Evolutionary conservation across 2,797 vertebrate genomes (phyloP).

Genomic region (Hippopotamyrus pictus): DNA sequence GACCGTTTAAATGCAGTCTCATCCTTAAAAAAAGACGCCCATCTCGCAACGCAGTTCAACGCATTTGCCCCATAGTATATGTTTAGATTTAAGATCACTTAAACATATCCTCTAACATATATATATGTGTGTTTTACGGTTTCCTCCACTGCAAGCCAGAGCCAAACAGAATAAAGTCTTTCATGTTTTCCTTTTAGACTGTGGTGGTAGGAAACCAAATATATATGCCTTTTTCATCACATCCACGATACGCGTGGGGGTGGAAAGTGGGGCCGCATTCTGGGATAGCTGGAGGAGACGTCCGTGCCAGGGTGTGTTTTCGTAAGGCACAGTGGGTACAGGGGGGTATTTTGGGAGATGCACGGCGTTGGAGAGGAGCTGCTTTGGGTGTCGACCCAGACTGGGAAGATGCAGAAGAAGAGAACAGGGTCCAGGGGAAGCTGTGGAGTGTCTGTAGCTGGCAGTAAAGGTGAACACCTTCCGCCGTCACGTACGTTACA

Average conservation of each 20-base stretch:
- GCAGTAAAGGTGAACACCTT: not conserved
- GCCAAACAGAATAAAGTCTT: not conserved
- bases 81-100: constrained; percentile 12
- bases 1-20: not conserved
- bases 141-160: not conserved
- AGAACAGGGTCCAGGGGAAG: not conserved
- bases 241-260: not conserved
- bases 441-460: not conserved
- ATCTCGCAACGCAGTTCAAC: not conserved
- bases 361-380: not conserved
- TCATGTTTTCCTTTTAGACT: constrained; percentile 5
- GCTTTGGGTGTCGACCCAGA: not conserved
- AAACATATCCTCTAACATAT: constrained; percentile 1
- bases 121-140: not conserved
- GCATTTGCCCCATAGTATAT: not conserved
- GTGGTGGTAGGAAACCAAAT: constrained; percentile 10
- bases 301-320: not conserved
- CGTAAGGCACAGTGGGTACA: not conserved
- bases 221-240: constrained; percentile 16
- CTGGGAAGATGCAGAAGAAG: not conserved
- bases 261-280: not conserved
- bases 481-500: not conserved
- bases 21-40: not conserved
- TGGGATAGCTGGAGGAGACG: not conserved
- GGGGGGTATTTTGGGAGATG: not conserved